A percentile compares a stretch with the other conserved stretches of the same genome.
Evolutionary conservation across 2,888 invertebrate species (phyloP).

Genomic region (Caradrina clavipalpis): DNA sequence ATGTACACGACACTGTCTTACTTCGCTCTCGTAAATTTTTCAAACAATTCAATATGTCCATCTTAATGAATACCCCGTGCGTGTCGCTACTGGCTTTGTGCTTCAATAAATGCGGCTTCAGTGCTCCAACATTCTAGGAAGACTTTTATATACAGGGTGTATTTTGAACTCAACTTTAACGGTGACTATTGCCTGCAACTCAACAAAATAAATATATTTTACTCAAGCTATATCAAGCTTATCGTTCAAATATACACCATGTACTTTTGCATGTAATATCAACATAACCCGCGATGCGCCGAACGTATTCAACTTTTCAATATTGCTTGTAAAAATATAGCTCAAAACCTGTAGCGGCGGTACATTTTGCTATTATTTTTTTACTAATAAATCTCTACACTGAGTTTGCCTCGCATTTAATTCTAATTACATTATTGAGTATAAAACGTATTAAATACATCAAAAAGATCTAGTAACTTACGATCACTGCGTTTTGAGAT

Average conservation of each 20-base stretch:
- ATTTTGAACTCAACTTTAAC: constrained; percentile 24
- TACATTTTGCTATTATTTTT: constrained; percentile 65
- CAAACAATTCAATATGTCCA: constrained; percentile 65
- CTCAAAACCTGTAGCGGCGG: constrained; percentile 53
- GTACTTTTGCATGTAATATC: constrained; percentile 1
- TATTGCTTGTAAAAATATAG: constrained; percentile 33
- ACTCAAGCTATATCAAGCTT: background rate
- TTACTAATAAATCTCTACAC: constrained; percentile 69
- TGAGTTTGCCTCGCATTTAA: constrained; percentile 77
- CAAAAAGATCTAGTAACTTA: constrained; percentile 84
- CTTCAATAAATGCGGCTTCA: constrained; percentile 57
- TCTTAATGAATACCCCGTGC: constrained; percentile 50
- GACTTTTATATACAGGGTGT: constrained; percentile 49
- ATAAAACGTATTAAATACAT: constrained; percentile 90
- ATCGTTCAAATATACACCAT: constrained; percentile 16
- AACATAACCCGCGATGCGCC: constrained; percentile 20
- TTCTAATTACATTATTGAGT: constrained; percentile 86
- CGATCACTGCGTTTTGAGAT: constrained; percentile 75
- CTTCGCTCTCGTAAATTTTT: constrained; percentile 53
- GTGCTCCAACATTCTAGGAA: constrained; percentile 62
- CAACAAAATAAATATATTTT: background rate
- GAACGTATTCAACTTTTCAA: constrained; percentile 23
- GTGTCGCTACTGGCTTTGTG: constrained; percentile 59
- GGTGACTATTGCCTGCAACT: background rate
- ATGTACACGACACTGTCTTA: constrained; percentile 58